Base-by-base conservation (phyloP, 1,140 invertebrate species). In the Sycophila sp. region DNA sequence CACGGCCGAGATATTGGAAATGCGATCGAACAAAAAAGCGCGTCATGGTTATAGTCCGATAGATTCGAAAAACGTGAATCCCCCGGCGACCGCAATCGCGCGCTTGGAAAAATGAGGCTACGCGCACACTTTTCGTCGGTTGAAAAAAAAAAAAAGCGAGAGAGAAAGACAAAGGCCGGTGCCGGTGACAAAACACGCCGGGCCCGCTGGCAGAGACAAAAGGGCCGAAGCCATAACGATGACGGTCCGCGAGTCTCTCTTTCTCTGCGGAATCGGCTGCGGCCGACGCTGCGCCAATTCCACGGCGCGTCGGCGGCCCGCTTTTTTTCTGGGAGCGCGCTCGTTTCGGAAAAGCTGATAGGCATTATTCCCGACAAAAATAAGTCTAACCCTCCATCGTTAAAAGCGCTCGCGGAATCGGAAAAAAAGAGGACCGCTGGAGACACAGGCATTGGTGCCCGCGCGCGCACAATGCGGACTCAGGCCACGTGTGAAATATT, bases 31-130 rank as follows among this genome's bases (percentile, higher is more conserved):
- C 42, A 49, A 53, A 17, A 53, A 26, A 65, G 10, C 22, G 22
- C 45, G 32, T 42, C 62, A 19, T 30, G 68, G 53, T 59, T 60
- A 76, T 73, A 73, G 68, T 72, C 70, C 74, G 75, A 78, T 78
- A 76, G 71, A 72, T 77, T 65, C 69, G 34, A 74, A 79, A 76
- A 78, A 71, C 69, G 59, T 62, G 28, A 78, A 40, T 45, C 28
- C 49, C 19, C 17, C 19, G n/a, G n/a, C n/a, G 42, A 34, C 32
- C 53, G 26, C 36, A 8, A 53, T 53, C 26, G 51, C 56, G n/a
- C n/a, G n/a, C n/a, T n/a, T n/a, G 55, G 63, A 62, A 67, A 69
- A 72, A 74, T 67, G 45, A 64, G 49, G 53, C 42, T 17, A 13
- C 53, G 47, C 69, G 40, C 66, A 32, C 60, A 63, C 47, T 59